Evolutionary conservation across 2,113 vertebrate genomes (phyloP).

Genomic region (Spheniscus mendiculus): DNA sequence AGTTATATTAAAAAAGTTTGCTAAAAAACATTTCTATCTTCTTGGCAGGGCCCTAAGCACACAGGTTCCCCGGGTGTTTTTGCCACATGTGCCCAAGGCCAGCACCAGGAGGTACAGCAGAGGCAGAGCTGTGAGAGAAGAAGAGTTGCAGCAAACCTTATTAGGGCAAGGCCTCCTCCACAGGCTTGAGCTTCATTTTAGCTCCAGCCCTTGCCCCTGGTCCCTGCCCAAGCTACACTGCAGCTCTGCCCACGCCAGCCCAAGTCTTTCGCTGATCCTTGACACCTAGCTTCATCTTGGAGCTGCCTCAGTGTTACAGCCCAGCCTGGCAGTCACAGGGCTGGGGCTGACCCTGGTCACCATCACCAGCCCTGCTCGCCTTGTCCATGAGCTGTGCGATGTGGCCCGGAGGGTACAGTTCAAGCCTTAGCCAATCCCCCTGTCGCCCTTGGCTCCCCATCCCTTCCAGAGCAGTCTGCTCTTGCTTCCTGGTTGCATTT

Average conservation of each 20-base stretch:
- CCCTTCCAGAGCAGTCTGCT: not conserved
- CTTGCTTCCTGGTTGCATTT: not conserved
- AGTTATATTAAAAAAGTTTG: not conserved
- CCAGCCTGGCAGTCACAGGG: not conserved
- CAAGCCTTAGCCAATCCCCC: too few relatives aligned
- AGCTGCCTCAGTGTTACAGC: not conserved
- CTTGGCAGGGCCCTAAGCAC: not conserved
- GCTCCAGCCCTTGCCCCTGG: not conserved
- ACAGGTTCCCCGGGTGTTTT: not conserved
- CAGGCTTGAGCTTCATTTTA: not conserved
- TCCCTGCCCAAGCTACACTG: not conserved
- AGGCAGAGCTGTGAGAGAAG: not conserved
- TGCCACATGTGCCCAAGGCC: not conserved
- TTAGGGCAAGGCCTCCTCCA: not conserved
- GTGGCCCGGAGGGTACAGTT: fast-evolving
- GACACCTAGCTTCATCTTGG: fast-evolving
- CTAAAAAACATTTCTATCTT: not conserved
- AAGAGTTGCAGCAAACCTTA: not conserved
- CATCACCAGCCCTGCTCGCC: not conserved
- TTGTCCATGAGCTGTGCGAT: not conserved
- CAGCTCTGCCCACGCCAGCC: not conserved
- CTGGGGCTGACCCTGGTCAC: not conserved
- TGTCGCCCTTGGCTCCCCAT: not conserved
- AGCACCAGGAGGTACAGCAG: fast-evolving
- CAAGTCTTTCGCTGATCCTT: fast-evolving